Evolutionary conservation across 1,140 invertebrate species (phyloP), one percentile per base, ranked within the genome.

Genomic region (Oncopodura yosiiana): DNA sequence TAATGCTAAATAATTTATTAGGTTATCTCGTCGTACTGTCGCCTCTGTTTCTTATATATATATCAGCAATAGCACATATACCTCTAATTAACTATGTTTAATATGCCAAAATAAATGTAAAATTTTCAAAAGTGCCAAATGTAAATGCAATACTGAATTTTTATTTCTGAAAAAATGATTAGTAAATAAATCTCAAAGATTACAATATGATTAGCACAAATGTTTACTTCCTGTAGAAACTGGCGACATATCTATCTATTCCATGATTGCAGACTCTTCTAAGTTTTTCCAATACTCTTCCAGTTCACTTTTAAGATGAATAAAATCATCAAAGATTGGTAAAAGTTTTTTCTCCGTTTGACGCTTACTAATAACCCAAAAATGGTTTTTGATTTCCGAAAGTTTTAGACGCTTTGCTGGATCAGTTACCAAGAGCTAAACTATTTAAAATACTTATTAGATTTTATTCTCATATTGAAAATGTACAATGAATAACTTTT

Each of bases 381-480:
- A 75, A 73, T 93, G 87, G 49, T 72, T 76, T 69, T 86, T 81
- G 0, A 92, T 85, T 53, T 80, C 72, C 5, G 73, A 67, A 38
- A 93, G 68, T 29, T 81, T 76, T 36, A 93, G 72, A 66, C 90
- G 76, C 9, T 84, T 76, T 16, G 70, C 67, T 43, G 81, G 80
- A 51, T 80, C 71, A 53, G 75, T 75, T 44, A 77, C 76, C 3
- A 92, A 71, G n/a, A 92, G 16, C 16, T 5, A 42, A 34, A 27
- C 6, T 21, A 32, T 27, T 16, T 14, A 26, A 50, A 23, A 39
- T 21, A 18, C 8, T 12, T 30, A 49, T 14, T 16, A 8, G 19
- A 9, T 38, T 4, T 12, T 11, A 26, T 38, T 16, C 4, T 46
- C 16, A 11, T 19, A 12, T 12, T 9, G 3, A 32, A 8, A 4